Evolutionary conservation across 2,797 vertebrate genomes (phyloP), one percentile per base, ranked within the genome.

Genomic region (Catamblyrhynchus diadema): DNA sequence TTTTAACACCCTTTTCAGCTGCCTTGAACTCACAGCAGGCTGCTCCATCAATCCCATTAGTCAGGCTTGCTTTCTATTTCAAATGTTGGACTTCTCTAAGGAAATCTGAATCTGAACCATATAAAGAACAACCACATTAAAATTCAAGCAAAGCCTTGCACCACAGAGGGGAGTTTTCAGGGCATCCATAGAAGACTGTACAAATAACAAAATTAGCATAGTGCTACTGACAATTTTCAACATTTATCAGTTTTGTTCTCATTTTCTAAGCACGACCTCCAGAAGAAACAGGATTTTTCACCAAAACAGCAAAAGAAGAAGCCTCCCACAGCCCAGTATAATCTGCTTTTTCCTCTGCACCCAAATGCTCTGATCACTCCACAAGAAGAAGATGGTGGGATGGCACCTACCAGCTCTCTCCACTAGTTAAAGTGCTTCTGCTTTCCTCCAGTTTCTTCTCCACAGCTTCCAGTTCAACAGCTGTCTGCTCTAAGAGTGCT

Each of bases 331-430:
- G 53, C 61, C 75, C 62, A 45, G 8, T 18, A 56, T 74, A 53
- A 69, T 54, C 75, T 80, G 41, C 18, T 85, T 74, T 83, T 56
- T 61, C 33, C 72, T 83, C 57, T 65, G 65, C 51, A 60, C 19
- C 18, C 48, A 85, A 80, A 78, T 22, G 44, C 54, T 86, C 47
- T 30, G 21, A 61, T 62, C 48, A 64, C 20, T n/a, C 39, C 59
- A 19, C 32, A 6, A 22, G 28, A 6, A 23, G 15, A 47, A n/a
- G 37, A 35, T 1, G 10, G 32, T n/a, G 44, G 42, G 24, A 37
- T 48, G 28, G 21, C 27, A 97, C 98, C 97, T 96, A 99, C 99
- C 99, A 99, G 86, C 97, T 97, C 33, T 98, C 97, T n/a, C 97
- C 97, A 53, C 97, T 96, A 5, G 73, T 89, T 88, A 97, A 97